Conservation (phyloP, 1,140 invertebrate species). For the Ditylenchus dipsaci region DNA sequence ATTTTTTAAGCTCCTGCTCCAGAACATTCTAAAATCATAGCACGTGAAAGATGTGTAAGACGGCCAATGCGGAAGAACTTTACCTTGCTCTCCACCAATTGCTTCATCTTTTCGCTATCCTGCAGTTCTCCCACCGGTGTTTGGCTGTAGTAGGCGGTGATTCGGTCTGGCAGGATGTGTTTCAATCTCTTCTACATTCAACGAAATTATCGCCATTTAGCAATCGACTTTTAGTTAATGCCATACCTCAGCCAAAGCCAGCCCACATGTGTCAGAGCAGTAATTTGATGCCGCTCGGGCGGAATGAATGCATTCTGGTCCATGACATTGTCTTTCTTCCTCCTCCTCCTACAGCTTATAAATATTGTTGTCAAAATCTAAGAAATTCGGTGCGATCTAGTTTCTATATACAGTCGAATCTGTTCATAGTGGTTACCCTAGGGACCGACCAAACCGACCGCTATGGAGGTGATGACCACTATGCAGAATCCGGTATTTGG, state of each 20-base stretch:
- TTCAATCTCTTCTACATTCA: slow-evolving; percentile 20
- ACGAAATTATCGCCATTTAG: too few relatives aligned
- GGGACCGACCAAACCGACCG: too few relatives aligned
- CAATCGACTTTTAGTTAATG: neutral
- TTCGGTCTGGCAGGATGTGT: slow-evolving; percentile 23
- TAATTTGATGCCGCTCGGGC: slow-evolving; percentile 83
- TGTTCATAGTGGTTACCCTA: too few relatives aligned
- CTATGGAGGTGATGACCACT: too few relatives aligned
- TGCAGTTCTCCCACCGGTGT: slow-evolving; percentile 11
- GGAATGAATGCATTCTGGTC: slow-evolving; percentile 75
- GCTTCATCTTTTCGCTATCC: slow-evolving; percentile 15
- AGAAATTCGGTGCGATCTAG: too few relatives aligned
- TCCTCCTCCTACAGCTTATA: slow-evolving; percentile 2
- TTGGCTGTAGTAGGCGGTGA: slow-evolving; percentile 14
- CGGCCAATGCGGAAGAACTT: neutral
- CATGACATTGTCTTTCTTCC: slow-evolving; percentile 73
- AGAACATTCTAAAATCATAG: neutral
- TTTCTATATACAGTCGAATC: too few relatives aligned
- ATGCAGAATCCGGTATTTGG: too few relatives aligned
- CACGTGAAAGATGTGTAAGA: neutral
- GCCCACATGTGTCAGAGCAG: slow-evolving; percentile 86
- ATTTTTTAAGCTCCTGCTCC: slow-evolving; percentile 22
- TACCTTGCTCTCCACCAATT: slow-evolving; percentile 8
- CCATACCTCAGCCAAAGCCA: slow-evolving; percentile 71
- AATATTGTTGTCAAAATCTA: too few relatives aligned